Evolutionary conservation across 2,888 invertebrate species (phyloP).

Genomic region (Microctonus aethiopoides): DNA sequence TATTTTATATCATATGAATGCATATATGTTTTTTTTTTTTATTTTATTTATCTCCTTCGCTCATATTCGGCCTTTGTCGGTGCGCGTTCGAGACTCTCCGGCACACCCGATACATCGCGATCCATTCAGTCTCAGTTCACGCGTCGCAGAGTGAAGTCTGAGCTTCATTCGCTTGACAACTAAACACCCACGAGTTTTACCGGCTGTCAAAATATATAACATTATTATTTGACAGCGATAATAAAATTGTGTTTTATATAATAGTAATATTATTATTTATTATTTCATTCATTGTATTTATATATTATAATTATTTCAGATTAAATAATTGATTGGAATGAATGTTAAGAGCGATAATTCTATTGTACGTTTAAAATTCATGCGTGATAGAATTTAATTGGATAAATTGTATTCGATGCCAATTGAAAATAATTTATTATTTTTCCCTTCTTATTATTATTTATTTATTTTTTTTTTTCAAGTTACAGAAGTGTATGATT

Average conservation of each 20-base stretch:
- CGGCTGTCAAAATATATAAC: conserved; percentile 30
- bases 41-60: not conserved
- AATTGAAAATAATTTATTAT: not conserved
- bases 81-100: conserved; percentile 24
- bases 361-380: not conserved
- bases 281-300: not conserved
- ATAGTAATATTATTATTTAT: not conserved
- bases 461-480: no score
- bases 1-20: not conserved
- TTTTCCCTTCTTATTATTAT: not conserved
- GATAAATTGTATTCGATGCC: not conserved
- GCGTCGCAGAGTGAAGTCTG: conserved; percentile 49
- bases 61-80: conserved; percentile 21
- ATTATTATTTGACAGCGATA: conserved; percentile 14
- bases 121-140: conserved; percentile 50
- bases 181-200: conserved; percentile 46
- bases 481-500: no score
- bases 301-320: not conserved
- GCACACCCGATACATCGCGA: conserved; percentile 25
- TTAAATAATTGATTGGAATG: no score
- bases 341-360: no score
- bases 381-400: not conserved
- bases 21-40: no score
- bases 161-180: conserved; percentile 25
- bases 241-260: not conserved